Evolutionary conservation across 2,888 invertebrate species (phyloP).

Genomic region (Oconnorella tubifera): DNA sequence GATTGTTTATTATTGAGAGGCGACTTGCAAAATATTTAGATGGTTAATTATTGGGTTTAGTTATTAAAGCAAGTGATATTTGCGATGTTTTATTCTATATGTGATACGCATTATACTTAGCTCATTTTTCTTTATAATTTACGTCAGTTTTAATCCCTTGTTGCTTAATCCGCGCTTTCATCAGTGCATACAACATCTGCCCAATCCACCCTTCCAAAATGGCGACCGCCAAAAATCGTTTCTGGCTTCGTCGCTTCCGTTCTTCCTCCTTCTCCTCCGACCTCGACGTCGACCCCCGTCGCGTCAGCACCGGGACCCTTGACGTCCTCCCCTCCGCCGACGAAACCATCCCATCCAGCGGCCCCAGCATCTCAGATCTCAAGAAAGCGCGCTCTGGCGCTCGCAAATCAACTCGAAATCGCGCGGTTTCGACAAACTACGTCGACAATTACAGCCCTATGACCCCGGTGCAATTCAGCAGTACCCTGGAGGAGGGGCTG

Average conservation of each 20-base stretch:
- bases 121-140: too few relatives aligned
- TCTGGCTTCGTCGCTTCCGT: constrained; percentile 19
- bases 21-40: too few relatives aligned
- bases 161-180: too few relatives aligned
- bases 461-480: constrained; percentile 5
- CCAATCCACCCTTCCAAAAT: too few relatives aligned
- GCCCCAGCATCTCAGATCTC: neutral
- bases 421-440: constrained; percentile 11
- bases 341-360: neutral
- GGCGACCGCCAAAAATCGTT: constrained; percentile 2
- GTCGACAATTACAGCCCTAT: neutral
- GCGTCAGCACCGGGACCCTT: neutral
- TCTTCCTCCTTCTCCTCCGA: constrained; percentile 29
- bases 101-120: too few relatives aligned
- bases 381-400: neutral
- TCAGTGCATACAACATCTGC: too few relatives aligned
- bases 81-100: too few relatives aligned
- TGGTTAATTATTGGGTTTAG: too few relatives aligned
- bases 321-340: neutral
- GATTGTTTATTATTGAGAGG: too few relatives aligned
- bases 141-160: too few relatives aligned
- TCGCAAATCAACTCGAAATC: neutral
- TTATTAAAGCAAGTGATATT: too few relatives aligned
- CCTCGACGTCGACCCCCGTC: constrained; percentile 11
- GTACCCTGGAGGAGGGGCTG: neutral